Conservation (phyloP, 2,797 vertebrate species). For the Clarias pachynema region DNA sequence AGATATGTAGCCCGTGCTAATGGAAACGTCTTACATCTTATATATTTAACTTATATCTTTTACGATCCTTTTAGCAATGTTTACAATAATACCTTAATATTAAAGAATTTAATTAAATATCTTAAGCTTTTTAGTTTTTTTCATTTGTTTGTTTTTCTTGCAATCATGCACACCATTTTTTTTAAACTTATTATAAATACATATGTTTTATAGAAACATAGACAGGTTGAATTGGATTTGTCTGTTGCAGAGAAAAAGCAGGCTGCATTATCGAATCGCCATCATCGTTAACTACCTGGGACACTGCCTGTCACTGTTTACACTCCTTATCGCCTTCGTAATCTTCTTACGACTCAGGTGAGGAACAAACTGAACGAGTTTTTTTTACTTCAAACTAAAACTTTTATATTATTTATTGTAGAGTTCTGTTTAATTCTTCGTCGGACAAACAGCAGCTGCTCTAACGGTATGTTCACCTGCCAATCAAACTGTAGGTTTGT, state of each 20-base stretch:
- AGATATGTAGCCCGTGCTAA: neutral
- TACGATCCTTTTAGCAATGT: neutral
- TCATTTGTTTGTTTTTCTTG: neutral
- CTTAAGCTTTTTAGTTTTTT: neutral
- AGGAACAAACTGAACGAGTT: constrained; percentile 46
- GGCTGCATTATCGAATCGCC: constrained; percentile 79
- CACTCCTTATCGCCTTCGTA: constrained; percentile 80
- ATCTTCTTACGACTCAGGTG: constrained; percentile 84
- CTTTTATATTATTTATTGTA: neutral
- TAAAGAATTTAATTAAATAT: too few species aligned
- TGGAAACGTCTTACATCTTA: neutral
- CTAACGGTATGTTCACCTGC: neutral
- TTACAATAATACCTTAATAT: neutral
- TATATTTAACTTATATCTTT: too few species aligned
- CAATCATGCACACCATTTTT: neutral
- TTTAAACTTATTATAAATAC: too few species aligned
- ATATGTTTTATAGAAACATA: neutral
- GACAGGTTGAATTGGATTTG: neutral
- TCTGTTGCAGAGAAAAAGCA: constrained; percentile 77
- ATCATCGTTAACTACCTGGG: constrained; percentile 86
- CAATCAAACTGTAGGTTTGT: neutral
- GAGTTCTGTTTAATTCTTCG: neutral
- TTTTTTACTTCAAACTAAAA: neutral
- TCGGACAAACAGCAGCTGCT: neutral
- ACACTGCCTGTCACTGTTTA: constrained; percentile 81